A percentile compares a stretch with the other conserved stretches of the same genome.
Conservation (phyloP, 1,140 invertebrate genomes). For the Bombus haemorrhoidalis region DNA sequence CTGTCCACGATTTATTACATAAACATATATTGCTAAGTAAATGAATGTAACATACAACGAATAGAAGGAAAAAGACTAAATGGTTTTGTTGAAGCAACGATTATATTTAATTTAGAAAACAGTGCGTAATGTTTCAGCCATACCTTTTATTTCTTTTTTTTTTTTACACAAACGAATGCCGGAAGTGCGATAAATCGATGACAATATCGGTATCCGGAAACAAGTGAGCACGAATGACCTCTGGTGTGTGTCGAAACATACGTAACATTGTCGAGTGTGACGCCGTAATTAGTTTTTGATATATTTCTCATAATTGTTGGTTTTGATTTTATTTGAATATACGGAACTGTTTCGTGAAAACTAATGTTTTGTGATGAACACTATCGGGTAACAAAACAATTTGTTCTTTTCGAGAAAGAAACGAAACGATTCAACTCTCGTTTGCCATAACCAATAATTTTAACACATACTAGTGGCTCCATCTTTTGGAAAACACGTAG, state of each 20-base stretch:
- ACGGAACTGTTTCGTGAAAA: fast-evolving
- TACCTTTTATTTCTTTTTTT: not conserved
- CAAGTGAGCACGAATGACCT: conserved; percentile 23
- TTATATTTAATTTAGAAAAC: not conserved
- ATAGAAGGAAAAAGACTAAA: not conserved
- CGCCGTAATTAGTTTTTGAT: not conserved
- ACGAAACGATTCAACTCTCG: no score
- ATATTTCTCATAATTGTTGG: not conserved
- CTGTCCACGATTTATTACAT: not conserved
- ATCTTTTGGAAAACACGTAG: not conserved
- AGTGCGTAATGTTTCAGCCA: no score
- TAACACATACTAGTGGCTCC: no score
- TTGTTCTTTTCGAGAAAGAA: no score
- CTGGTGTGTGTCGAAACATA: conserved; percentile 1
- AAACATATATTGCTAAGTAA: not conserved
- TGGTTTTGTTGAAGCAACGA: not conserved
- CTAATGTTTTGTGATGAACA: not conserved
- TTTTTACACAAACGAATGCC: not conserved
- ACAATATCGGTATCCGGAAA: not conserved
- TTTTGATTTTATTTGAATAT: not conserved
- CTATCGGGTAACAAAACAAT: not conserved
- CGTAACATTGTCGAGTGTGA: not conserved
- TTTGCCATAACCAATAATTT: conserved; percentile 24
- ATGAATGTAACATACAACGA: not conserved
- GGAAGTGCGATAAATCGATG: not conserved